phyloP scores from a whole-genome alignment of 2,113 vertebrate genomes.

The Crocuta crocuta region DNA sequence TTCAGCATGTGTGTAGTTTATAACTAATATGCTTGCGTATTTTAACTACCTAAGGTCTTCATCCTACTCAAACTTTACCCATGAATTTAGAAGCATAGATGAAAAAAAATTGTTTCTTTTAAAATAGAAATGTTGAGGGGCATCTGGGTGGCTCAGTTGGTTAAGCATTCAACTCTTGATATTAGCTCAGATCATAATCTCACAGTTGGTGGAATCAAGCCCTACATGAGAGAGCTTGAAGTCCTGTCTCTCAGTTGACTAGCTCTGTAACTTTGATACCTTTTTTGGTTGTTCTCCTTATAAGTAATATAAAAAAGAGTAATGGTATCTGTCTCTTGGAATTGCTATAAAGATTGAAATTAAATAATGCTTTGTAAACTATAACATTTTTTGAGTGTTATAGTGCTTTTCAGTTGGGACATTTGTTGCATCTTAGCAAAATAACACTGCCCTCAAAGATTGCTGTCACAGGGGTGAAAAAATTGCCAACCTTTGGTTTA shows the following conservation, averaged over 20 bases:
- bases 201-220: no score
- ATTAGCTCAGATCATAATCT: no score
- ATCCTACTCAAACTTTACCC: neutral
- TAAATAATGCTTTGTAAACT: conserved; percentile 23
- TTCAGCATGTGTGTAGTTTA: neutral
- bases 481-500: neutral
- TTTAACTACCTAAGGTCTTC: conserved; percentile 10
- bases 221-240: neutral
- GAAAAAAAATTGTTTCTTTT: neutral
- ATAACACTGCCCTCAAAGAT: neutral
- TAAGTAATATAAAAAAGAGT: conserved; percentile 43
- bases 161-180: no score
- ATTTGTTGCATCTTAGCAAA: conserved; percentile 46
- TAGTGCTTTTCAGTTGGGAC: neutral
- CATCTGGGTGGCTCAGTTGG: no score
- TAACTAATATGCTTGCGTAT: neutral
- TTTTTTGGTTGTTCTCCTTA: conserved; percentile 30
- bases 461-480: neutral
- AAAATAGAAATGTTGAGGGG: neutral
- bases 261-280: neutral
- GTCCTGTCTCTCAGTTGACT: neutral
- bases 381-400: neutral
- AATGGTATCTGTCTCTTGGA: neutral
- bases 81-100: conserved; percentile 23
- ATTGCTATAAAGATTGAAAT: conserved; percentile 29